Evolutionary conservation across 2,113 vertebrate species (phyloP), one percentile per base, ranked within the genome.

Genomic region (Atractosteus spatula): DNA sequence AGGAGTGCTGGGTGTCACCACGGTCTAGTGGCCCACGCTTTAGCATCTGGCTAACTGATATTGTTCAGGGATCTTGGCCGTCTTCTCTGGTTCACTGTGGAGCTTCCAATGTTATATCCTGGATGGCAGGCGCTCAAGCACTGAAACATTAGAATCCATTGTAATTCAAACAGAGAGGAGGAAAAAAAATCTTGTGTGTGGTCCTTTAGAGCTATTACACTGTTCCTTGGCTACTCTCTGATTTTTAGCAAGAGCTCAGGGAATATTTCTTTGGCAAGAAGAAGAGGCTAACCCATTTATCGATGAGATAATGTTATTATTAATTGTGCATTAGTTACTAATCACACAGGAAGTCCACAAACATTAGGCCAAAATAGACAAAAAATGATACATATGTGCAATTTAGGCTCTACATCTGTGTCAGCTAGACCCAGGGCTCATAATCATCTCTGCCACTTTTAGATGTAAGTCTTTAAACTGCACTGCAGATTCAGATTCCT

Each of bases 1-100:
- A 73, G 71, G 6, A 51, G 65, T 29, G 43, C 71, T 73, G 71
- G 65, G 71, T 59, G 56, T 68, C 44, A 61, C 65, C 55, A 41
- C 57, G 71, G 55, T 68, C 71, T 55, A 17, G 10, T 11, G 55
- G 55, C 10, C 71, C 43, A 65, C n/a, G 64, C 8, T 41, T 43
- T 61, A 59, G 64, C 71, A 67, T 66, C 71, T 73, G 71, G 55
- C 51, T 64, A 41, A 17, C 41, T 47, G 13, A 59, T 62, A 61
- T 51, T 62, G 71, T 61, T 47, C 44, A 42, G 64, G 64, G 70
- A 6, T 14, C 54, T 59, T 3, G 55, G 69, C 69, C 56, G 55
- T 42, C 55, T 42, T 7, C 54, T 54, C 44, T 11, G 68, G 51
- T n/a, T n/a, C 63, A 29, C 62, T 3, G 6, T 42, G 7, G 64